These are phyloP conservation scores for Melanerpes aurifrons DNA, from an alignment of 2,113 vertebrate genomes.

Conservation along the genomic window DNA sequence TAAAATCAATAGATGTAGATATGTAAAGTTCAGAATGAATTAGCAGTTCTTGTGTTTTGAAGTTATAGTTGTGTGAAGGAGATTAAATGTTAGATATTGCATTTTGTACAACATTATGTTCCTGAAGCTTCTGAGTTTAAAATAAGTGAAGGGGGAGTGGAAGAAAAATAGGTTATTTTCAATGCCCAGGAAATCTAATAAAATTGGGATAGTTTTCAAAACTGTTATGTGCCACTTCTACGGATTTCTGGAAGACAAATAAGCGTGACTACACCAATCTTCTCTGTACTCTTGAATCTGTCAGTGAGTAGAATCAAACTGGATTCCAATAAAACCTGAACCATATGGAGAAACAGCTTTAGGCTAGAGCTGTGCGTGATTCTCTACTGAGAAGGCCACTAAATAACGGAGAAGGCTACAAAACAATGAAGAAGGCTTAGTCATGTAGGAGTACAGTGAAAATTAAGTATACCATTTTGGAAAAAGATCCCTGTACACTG, in stretches of 20 bases:
- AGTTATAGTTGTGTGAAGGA: background rate
- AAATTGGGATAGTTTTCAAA: background rate
- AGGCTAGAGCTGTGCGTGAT: background rate
- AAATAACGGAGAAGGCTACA: background rate
- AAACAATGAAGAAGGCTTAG: background rate
- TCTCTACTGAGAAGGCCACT: background rate
- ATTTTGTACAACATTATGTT: background rate
- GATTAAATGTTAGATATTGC: background rate
- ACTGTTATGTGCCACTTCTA: fast-evolving
- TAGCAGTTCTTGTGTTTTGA: background rate
- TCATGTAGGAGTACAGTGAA: background rate
- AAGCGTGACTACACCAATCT: background rate
- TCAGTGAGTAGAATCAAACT: background rate
- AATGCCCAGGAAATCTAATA: background rate
- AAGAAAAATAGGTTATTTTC: background rate
- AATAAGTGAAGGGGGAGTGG: background rate
- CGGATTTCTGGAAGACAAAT: background rate
- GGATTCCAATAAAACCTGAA: background rate
- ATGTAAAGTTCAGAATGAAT: background rate
- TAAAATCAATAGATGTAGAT: background rate
- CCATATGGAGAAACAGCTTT: background rate
- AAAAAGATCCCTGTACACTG: background rate
- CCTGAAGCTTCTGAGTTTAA: background rate
- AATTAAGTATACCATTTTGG: background rate
- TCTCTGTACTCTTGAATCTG: background rate